These are phyloP conservation scores for Cyrtonyx montezumae DNA, from an alignment of 2,113 vertebrate species.

Conservation along the genomic window DNA sequence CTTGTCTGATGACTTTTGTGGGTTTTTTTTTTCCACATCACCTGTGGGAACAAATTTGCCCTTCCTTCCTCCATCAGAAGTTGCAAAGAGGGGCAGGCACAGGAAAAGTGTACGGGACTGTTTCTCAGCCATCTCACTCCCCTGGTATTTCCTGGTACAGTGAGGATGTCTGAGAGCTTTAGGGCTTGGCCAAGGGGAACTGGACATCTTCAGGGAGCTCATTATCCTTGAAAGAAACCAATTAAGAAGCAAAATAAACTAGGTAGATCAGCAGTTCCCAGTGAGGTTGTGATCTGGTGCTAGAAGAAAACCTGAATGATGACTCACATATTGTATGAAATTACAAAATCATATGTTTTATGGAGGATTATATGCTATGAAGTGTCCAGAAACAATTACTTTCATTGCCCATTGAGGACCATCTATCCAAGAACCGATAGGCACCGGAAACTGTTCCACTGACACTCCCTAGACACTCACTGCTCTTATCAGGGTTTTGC, in stretches of 20 bases:
- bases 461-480: slow-evolving; percentile 33
- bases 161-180: neutral
- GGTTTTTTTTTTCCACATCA: neutral
- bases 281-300: neutral
- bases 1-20: neutral
- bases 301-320: slow-evolving; percentile 1
- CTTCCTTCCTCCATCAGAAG: neutral
- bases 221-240: neutral
- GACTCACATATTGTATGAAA: neutral
- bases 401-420: slow-evolving; percentile 19
- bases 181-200: neutral
- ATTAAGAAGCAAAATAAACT: neutral
- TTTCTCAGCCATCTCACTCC: neutral
- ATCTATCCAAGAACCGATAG: slow-evolving; percentile 18
- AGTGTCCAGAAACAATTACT: slow-evolving; percentile 9
- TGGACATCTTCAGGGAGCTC: neutral
- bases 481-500: slow-evolving; percentile 50
- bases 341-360: neutral
- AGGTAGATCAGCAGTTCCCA: neutral
- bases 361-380: neutral
- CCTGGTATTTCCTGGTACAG: slow-evolving; percentile 12
- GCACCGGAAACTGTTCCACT: slow-evolving; percentile 31
- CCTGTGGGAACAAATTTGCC: neutral
- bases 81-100: neutral
- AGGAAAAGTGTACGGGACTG: fast-evolving